Evolutionary conservation across 2,113 vertebrate species (phyloP), one percentile per base, ranked within the genome.

Genomic region (Istiophorus platypterus): DNA sequence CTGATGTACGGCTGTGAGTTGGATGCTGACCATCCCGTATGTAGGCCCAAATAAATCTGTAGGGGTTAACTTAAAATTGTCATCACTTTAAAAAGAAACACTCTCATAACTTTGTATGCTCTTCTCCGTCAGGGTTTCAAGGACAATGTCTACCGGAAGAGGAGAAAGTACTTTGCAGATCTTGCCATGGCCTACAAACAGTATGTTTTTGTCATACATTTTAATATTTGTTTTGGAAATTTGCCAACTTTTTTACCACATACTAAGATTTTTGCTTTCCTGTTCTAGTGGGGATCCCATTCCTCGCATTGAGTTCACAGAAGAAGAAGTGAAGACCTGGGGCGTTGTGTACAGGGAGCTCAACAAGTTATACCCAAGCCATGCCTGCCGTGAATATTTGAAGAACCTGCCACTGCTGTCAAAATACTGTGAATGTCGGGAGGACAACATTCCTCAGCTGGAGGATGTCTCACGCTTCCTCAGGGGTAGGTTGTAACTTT

Each of bases 371-470:
- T 99, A 99, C 72, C 98, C 98, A 18, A 96, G 95, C 47, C 96
- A 99, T 5, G 98, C 98, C 82, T 99, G 98, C 88, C 95, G 96
- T 74, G 98, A 99, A 74, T 98, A 98, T 89, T 95, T 99, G 86
- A 98, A 97, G 95, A 99, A 99, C 91, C 90, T 99, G 63, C 98
- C 98, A 14, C 91, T 99, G 93, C 95, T 99, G 78, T 95, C 95
- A 75, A 97, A 98, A 85, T 92, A 96, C 92, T 99, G 98, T 90
- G 97, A 96, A 20, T 99, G 96, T 90, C 93, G 95, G 56, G 98
- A 99, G 87, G 97, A 99, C 92, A 99, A 98, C 74, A 99, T 99
- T 13, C 98, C 98, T 17, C 98, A 99, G 90, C 87, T 99, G 91
- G 98, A 99, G 89, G 98, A 99, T 56, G 97, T 99, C 20, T 99